Conservation (phyloP, 1,140 invertebrate genomes). For the Cyclina sinensis region DNA sequence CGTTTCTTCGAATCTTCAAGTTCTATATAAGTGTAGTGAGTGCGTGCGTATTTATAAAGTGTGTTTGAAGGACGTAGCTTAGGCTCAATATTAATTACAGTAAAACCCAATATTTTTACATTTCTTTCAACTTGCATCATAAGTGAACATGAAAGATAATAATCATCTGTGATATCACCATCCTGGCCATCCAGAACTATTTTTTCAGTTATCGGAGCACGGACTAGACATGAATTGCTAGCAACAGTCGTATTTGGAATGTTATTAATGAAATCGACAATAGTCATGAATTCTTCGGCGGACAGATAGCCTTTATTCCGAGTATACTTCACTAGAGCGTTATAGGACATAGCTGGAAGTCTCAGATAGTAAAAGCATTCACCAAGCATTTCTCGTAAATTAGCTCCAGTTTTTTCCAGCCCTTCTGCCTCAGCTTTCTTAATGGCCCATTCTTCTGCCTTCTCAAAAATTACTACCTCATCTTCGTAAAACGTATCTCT, state of each 20-base stretch:
- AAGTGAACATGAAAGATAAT: neutral
- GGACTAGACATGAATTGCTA: neutral
- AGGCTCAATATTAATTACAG: neutral
- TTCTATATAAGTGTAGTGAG: too few relatives aligned
- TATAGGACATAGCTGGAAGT: neutral
- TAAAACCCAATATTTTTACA: neutral
- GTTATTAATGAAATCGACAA: neutral
- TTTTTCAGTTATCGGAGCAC: neutral
- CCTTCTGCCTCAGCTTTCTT: neutral
- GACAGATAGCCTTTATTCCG: neutral
- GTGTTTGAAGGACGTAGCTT: neutral
- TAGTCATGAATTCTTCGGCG: neutral
- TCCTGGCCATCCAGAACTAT: neutral
- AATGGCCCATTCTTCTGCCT: neutral
- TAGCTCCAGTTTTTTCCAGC: neutral
- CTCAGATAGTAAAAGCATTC: neutral
- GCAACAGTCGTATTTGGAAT: neutral
- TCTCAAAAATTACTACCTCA: conserved; percentile 20
- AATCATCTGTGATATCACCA: neutral
- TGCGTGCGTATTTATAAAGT: too few relatives aligned
- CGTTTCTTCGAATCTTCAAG: too few relatives aligned
- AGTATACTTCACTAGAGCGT: neutral
- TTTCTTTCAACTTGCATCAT: neutral
- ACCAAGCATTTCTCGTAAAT: neutral
- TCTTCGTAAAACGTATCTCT: conserved; percentile 17